Evolutionary conservation across 2,888 invertebrate species (phyloP), one percentile per base, ranked within the genome.

Genomic region (Eupithecia insigniata): DNA sequence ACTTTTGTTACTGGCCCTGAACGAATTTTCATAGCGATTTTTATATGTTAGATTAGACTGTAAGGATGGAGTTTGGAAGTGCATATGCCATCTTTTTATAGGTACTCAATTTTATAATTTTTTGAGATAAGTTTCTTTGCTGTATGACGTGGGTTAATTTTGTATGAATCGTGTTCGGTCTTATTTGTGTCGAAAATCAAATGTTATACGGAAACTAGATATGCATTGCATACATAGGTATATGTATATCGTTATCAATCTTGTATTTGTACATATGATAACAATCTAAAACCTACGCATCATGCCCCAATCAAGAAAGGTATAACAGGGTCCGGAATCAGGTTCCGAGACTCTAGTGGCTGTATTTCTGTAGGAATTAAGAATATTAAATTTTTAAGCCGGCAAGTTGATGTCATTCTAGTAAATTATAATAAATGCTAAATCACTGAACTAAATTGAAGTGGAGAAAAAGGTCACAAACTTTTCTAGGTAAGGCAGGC

Each of bases 241-340:
- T 3, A 1, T 2, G 12, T 36, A 36, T 36, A 5, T 36, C 1
- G 10, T 10, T 12, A 6, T 18, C 43, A 18, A 1, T 43, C 18
- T 18, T 43, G 1, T 39, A 18, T 43, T 22, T 8, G 18, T 43
- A 39, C 39, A 39, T 39, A 39, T 5, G 22, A 12, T 62, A 32
- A 30, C 18, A 30, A 55, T 55, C 55, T 34, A 39, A 61, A 61
- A 62, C 32, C 8, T n/a, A 65, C 46, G 65, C 43, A 61, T 39
- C 66, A 43, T 34, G 26, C 28, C 43, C 8, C 39, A 67, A 75
- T 67, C 61, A 65, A 71, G 64, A 18, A 72, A 46, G 51, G 60
- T 67, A 67, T 70, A 62, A 71, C 16, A 68, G 62, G 32, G 34
- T 58, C 61, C 12, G 14, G 36, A 71, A 39, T 70, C 30, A 46